Evolutionary conservation across 1,140 invertebrate species (phyloP), one percentile per base, ranked within the genome.

Genomic region (Conus betulinus): DNA sequence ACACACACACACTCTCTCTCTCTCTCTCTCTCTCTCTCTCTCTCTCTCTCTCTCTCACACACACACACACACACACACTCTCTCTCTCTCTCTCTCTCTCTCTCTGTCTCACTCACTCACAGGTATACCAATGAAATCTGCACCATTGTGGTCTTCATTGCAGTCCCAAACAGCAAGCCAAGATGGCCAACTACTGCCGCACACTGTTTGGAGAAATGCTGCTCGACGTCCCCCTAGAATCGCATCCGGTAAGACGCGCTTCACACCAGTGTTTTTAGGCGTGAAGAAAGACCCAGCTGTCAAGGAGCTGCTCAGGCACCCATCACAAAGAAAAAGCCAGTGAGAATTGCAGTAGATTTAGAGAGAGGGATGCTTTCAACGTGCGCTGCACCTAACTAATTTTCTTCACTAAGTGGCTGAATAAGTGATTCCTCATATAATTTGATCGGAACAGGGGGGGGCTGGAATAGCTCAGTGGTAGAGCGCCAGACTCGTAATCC

Each of bases 131-230:
- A 39, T 39, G 39, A 39, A 39, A 39, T 39, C 39, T 39, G 39
- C 39, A 39, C 39, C 39, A 39, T 39, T 39, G 39, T 39, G 11
- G 15, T 71, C 11, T 71, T 11, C 20, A 7, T 63, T 91, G 87
- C 91, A 99, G 99, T 95, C 97, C 98, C 5, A 97, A 97, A 90
- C 98, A 99, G 95, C 97, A 98, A 95, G 98, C 98, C n/a, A 99
- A 99, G 96, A 99, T 99, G 93, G 99, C 98, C 23, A 97, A 98
- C 94, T 99, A 99, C 96, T 99, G 98, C 95, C 96, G 97, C 88
- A 98, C 99, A 91, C 98, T 98, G 92, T 99, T 99, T 95, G 98
- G 98, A 81, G 98, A 99, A 86, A 98, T 98, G 91, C 90, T 96
- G 51, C 90, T 95, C 25, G 93, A 92, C 53, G 92, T 94, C 20